A percentile compares a stretch with the other conserved stretches of the same genome.
phyloP scores from a whole-genome alignment of 1,140 invertebrate genomes.

The Phthorimaea operculella region DNA sequence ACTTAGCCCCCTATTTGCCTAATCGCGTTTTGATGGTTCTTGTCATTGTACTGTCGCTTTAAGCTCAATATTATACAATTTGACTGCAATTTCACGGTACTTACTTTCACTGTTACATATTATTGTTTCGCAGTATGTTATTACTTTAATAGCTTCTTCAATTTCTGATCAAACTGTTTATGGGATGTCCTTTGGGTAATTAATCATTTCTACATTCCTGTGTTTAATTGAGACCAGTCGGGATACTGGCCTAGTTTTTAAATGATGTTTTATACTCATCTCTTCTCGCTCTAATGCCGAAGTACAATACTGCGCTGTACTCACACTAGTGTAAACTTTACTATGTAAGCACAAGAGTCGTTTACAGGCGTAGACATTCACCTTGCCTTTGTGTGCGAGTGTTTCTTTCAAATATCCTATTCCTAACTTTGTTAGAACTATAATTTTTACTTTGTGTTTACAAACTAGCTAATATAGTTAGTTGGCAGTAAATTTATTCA shows the following conservation, averaged over 20 bases:
- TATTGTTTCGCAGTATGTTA: neutral
- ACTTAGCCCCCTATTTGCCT: slow-evolving; percentile 35
- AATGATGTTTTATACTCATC: slow-evolving; percentile 49
- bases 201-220: slow-evolving; percentile 24
- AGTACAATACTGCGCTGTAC: slow-evolving; percentile 50
- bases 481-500: neutral
- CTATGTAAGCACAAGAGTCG: slow-evolving; percentile 4
- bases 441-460: neutral
- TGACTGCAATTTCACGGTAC: slow-evolving; percentile 34
- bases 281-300: slow-evolving; percentile 54
- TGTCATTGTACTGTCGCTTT: slow-evolving; percentile 16
- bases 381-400: slow-evolving; percentile 15
- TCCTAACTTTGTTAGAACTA: neutral
- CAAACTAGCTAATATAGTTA: too few relatives aligned
- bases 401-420: neutral
- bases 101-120: slow-evolving; percentile 40
- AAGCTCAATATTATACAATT: slow-evolving; percentile 33
- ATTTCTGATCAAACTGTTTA: neutral
- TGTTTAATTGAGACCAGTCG: slow-evolving; percentile 40
- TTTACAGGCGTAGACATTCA: slow-evolving; percentile 10
- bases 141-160: neutral
- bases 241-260: slow-evolving; percentile 52
- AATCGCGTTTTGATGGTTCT: slow-evolving; percentile 51
- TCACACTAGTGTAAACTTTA: slow-evolving; percentile 19
- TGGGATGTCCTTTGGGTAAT: slow-evolving; percentile 7